Evolutionary conservation across 2,888 invertebrate genomes (phyloP).

Genomic region (Melinopterus prodromus): DNA sequence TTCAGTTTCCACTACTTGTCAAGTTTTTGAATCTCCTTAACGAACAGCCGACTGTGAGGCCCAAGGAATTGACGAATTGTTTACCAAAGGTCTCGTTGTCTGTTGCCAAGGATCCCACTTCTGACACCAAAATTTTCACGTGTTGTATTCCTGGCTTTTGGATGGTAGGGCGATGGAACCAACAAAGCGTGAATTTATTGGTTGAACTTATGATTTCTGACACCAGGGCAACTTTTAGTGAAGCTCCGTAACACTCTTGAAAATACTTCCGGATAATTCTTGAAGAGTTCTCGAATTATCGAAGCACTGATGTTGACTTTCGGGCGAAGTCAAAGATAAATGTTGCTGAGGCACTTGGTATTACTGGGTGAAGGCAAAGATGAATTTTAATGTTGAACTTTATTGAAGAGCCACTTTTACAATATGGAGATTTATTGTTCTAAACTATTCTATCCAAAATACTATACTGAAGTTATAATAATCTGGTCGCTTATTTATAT

Average conservation of each 20-base stretch:
- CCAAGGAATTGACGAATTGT: neutral
- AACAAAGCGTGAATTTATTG: neutral
- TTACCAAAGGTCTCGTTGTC: neutral
- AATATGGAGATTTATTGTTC: too few species aligned
- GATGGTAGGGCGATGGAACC: neutral
- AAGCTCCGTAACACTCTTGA: neutral
- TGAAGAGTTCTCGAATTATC: too few species aligned
- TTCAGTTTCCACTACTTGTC: neutral
- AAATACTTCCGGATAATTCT: too few species aligned
- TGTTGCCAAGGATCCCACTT: conserved; percentile 4
- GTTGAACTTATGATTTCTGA: neutral
- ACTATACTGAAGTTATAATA: neutral
- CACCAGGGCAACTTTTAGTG: neutral
- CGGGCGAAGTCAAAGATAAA: neutral
- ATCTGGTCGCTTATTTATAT: neutral
- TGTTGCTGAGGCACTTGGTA: neutral
- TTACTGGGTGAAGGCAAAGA: neutral
- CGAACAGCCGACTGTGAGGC: neutral
- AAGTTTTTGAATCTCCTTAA: neutral
- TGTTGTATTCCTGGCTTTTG: neutral
- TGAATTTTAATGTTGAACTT: neutral
- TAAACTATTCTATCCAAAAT: neutral
- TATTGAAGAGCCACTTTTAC: neutral
- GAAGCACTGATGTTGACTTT: too few species aligned
- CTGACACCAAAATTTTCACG: conserved; percentile 4